phyloP scores from a whole-genome alignment of 2,113 vertebrate genomes.

The rat (Rattus norvegicus) region DNA sequence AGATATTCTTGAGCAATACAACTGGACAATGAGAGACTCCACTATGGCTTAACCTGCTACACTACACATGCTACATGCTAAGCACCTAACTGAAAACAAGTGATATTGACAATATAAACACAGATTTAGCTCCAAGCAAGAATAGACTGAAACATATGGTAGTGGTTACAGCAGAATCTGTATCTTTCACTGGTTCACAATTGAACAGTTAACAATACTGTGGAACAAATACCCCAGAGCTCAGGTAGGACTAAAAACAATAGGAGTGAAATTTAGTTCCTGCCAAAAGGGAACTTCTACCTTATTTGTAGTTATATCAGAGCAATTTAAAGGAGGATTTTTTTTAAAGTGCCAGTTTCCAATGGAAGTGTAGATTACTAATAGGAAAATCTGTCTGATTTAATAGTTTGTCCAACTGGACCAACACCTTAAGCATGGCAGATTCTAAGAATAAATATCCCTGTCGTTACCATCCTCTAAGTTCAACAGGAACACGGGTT shows the following conservation, averaged over 20 bases:
- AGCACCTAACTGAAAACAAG: constrained; percentile 32
- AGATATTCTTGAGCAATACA: not conserved
- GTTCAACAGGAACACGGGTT: constrained; percentile 17
- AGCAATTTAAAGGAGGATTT: not conserved
- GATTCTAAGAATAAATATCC: constrained; percentile 21
- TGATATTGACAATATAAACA: constrained; percentile 28
- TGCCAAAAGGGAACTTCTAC: not conserved
- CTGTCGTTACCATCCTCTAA: not conserved
- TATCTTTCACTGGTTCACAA: constrained; percentile 15
- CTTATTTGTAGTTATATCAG: not conserved
- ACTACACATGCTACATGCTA: not conserved
- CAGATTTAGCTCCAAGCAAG: not conserved
- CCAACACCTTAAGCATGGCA: not conserved
- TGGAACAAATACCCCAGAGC: not conserved
- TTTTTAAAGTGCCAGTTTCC: not conserved
- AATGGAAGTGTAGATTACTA: not conserved
- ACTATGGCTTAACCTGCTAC: not conserved
- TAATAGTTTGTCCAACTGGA: not conserved
- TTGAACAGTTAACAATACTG: not conserved
- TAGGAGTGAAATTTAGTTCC: not conserved
- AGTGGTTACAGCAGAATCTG: not conserved
- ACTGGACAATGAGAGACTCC: constrained; percentile 12
- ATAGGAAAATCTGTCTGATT: not conserved
- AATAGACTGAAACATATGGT: not conserved
- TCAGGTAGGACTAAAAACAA: not conserved